Conservation (phyloP, 2,888 invertebrate species). For the Drosophila gaucha region DNA sequence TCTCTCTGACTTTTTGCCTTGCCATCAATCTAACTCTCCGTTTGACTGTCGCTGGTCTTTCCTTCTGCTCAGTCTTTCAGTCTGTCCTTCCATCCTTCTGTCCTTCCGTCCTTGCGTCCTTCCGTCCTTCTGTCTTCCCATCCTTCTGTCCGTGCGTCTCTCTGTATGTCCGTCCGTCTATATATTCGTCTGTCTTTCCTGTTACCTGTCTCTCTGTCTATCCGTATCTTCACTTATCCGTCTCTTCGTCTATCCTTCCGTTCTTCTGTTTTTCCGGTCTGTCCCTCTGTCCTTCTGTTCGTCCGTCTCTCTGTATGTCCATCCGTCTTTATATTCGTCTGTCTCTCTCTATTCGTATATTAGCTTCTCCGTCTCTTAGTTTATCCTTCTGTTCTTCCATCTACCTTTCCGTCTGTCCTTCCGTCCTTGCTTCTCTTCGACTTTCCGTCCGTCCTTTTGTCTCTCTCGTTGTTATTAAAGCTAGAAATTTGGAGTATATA, state of each 20-base stretch:
- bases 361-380: not conserved
- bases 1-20: too few species aligned
- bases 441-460: not conserved
- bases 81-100: not conserved
- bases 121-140: not conserved
- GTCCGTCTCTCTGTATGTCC: not conserved
- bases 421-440: not conserved
- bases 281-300: not conserved
- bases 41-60: too few species aligned
- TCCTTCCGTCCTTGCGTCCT: not conserved
- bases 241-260: not conserved
- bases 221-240: not conserved
- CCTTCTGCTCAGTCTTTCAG: too few species aligned
- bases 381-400: not conserved
- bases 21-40: too few species aligned
- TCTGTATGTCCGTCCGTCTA: not conserved
- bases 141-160: not conserved
- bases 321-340: not conserved
- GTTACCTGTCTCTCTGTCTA: too few species aligned
- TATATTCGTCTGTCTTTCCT: not conserved
- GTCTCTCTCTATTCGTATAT: too few species aligned
- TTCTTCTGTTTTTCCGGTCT: not conserved
- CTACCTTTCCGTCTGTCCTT: not conserved
- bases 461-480: too few species aligned
- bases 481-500: too few species aligned